Conservation (phyloP, 1,140 invertebrate genomes). For the Nylanderia fulva region DNA sequence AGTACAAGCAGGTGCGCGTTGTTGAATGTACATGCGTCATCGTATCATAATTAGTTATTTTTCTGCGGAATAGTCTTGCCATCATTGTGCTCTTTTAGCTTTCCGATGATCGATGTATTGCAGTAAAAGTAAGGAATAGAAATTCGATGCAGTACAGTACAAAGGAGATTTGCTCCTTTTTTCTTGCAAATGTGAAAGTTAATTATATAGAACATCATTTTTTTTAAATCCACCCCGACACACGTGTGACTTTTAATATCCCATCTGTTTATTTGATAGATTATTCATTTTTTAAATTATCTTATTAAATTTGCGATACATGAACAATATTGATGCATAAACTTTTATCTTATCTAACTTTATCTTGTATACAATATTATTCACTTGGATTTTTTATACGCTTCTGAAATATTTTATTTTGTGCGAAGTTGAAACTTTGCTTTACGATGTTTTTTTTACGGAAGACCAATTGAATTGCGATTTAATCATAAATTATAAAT, state of each 20-base stretch:
- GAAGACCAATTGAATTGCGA: neutral
- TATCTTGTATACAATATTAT: neutral
- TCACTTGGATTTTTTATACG: neutral
- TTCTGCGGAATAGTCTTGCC: conserved; percentile 13
- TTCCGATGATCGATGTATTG: conserved; percentile 45
- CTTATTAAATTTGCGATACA: neutral
- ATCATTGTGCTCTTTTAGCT: conserved; percentile 38
- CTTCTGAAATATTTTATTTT: neutral
- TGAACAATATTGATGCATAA: neutral
- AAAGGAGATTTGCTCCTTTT: conserved; percentile 1
- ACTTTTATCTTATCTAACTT: neutral
- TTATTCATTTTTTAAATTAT: neutral
- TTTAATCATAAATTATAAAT: conserved; percentile 6
- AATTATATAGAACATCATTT: neutral
- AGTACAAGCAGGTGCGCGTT: conserved; percentile 37
- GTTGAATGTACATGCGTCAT: conserved; percentile 44
- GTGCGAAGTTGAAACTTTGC: neutral
- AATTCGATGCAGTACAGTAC: conserved; percentile 6
- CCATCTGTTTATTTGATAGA: neutral
- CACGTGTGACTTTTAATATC: neutral
- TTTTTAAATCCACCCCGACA: too few relatives aligned
- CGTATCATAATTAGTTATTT: conserved; percentile 50
- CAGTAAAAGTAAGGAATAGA: conserved; percentile 45
- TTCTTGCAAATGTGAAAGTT: conserved; percentile 2
- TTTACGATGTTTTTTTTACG: conserved; percentile 4